Evolutionary conservation across 2,113 vertebrate genomes (phyloP), one percentile per base, ranked within the genome.

Genomic region (Aptenodytes forsteri): DNA sequence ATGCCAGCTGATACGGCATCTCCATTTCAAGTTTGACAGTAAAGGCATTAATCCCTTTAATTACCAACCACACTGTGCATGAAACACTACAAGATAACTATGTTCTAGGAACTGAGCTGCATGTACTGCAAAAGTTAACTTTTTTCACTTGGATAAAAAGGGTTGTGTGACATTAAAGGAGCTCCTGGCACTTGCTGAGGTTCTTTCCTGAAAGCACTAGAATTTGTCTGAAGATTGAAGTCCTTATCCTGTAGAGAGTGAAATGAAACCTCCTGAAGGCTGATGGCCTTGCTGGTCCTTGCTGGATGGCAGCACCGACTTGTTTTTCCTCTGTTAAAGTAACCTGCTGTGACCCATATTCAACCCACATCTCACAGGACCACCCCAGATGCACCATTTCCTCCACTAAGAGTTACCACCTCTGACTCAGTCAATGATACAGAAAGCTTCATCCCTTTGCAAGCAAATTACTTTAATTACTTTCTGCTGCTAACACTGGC

Each of bases 381-480:
- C 62, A 66, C 59, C 49, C 10, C 54, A 70, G 75, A 64, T 19
- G 81, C 36, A 47, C 20, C 15, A 32, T 46, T 76, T 94, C 58
- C 58, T 77, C n/a, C 54, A 15, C 32, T 72, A 50, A 65, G 27
- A 32, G 30, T 54, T 83, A 71, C 66, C 0, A 0, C 38, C 46
- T 95, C 73, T 66, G 78, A 83, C 50, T 80, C 50, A 81, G 67
- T 44, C 3, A 0, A 77, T 70, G 55, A 36, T 16, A 87, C 25
- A 54, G 58, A 85, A 69, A 85, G 42, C 55, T 91, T 87, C 16
- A 15, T 79, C 34, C 14, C 7, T 54, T 82, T 30, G 49, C 46
- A 91, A 91, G 46, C 5, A 94, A 94, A 89, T 95, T 55, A 54
- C 70, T 85, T 81, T 80, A 92, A 95, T 92, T 77, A 69, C 64